Evolutionary conservation across 2,888 invertebrate species (phyloP), one percentile per base, ranked within the genome.

Genomic region (Microctonus hyperodae): DNA sequence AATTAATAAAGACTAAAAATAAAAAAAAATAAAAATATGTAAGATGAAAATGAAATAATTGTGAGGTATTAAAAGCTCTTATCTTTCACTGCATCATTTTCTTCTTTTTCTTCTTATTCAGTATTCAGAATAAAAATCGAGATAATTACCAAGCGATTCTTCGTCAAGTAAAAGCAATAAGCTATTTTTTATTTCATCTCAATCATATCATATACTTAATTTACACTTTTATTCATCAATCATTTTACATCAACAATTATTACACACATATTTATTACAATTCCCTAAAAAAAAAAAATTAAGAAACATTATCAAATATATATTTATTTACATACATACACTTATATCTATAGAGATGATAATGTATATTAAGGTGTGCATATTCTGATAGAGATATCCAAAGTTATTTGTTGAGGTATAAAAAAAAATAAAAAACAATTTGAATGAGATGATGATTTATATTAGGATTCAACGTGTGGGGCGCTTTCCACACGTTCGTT

Each of bases 361-460:
- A 44, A 20, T 7, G 16, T 31, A 4, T 31, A 10, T 33, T 10
- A 10, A 37, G 37, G 28, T 44, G 40, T 58, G 58, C 40, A 35
- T 53, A 53, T 22, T 61, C 50, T 51, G 37, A 62, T 53, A 37
- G 53, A 53, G 53, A 40, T 37, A 62, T 62, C 40, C n/a, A 25
- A 16, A 23, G 16, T 35, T 40, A 53, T 22, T 37, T 37, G 10
- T 13, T 25, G 56, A 44, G 61, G 20, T 25, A n/a, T 9, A 53
- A 56, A 69, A 61, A 35, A 67, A 61, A n/a, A 68, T 22, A 20
- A 31, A 65, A 56, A 56, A 50, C 20, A 31, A 44, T 13, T 65
- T 28, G 37, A 23, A 65, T 53, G 53, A 25, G 51, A 51, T 64
- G 55, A 68, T 69, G 66, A 72, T 72, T 69, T 67, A 69, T 69